phyloP scores from a whole-genome alignment of 2,113 vertebrate species.

The Felis catus region F.catus_Fca126_mat1.0 CM031428.1:46352001-46352500 shows the following conservation, averaged over 20 bases:
- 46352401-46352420: neutral
- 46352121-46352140: neutral
- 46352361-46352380: too few species aligned
- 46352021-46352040: neutral
- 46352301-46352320: too few species aligned
- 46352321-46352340: neutral
- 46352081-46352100: neutral
- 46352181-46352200: neutral
- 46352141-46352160: neutral
- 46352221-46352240: neutral
- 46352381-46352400: neutral
- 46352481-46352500: neutral
- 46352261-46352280: neutral
- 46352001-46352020: neutral
- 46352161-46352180: neutral
- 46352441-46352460: neutral
- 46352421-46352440: fast-evolving
- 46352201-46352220: neutral
- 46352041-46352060: too few species aligned
- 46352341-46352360: neutral
- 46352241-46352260: neutral
- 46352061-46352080: neutral
- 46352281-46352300: neutral
- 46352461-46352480: neutral
- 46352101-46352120: neutral